Conservation (phyloP, 2,113 vertebrate species). For the Okapia johnstoni region DNA sequence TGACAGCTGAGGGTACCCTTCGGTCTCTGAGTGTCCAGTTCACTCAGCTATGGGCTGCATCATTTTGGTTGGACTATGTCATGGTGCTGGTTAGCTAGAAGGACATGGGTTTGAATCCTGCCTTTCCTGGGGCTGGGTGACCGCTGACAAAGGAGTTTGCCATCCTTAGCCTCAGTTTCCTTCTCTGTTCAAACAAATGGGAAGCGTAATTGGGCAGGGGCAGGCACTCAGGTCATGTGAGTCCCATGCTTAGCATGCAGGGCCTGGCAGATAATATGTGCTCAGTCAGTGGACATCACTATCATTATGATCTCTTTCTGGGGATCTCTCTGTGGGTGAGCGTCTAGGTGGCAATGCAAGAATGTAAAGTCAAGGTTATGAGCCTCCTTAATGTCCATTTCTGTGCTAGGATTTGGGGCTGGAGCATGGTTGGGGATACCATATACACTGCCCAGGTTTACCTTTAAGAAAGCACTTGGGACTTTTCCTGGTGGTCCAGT, state of each 20-base stretch:
- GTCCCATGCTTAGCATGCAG: background rate
- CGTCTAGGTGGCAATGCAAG: background rate
- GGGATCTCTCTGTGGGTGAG: background rate
- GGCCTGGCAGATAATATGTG: background rate
- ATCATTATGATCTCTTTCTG: background rate
- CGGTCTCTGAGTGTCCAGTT: background rate
- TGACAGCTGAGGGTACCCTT: background rate
- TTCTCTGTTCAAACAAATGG: background rate
- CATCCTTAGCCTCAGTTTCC: background rate
- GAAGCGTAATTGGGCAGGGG: background rate
- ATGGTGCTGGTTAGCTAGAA: background rate
- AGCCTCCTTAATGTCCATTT: background rate
- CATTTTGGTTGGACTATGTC: background rate
- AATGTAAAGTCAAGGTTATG: background rate
- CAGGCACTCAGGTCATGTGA: background rate
- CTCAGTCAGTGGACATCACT: background rate
- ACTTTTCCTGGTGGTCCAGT: background rate
- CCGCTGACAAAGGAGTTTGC: background rate
- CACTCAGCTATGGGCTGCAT: background rate
- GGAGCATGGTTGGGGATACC: fast-evolving
- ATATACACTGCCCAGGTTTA: background rate
- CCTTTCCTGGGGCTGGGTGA: background rate
- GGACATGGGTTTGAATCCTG: background rate
- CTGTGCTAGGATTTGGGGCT: background rate
- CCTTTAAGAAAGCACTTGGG: background rate